Percentiles rank a stretch among this genome's conserved stretches.
These are phyloP conservation scores for Heterodera carotae DNA, from an alignment of 1,140 invertebrate species.

Conservation along the genomic window DNA sequence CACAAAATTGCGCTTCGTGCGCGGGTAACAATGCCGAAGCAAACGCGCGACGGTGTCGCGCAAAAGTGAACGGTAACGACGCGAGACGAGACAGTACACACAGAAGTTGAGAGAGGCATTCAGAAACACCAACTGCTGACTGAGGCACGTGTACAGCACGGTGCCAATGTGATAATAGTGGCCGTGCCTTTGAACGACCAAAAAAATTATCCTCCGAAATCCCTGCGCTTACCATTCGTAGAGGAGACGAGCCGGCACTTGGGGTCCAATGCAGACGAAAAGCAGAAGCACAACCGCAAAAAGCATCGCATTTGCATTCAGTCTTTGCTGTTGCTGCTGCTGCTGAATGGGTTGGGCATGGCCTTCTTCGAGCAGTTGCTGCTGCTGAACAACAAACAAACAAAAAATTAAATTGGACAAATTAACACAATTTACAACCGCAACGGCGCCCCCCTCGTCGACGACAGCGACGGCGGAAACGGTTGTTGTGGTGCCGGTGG, in stretches of 20 bases:
- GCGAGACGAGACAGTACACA: conserved; percentile 62
- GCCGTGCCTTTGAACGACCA: conserved; percentile 31
- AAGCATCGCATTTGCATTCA: conserved; percentile 65
- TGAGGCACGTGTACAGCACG: conserved; percentile 62
- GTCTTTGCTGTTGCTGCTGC: conserved; percentile 33
- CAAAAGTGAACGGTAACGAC: conserved; percentile 55
- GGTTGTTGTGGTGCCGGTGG: conserved; percentile 19
- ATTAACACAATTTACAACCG: conserved; percentile 23
- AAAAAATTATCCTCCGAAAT: not conserved
- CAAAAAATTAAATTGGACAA: not conserved
- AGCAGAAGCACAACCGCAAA: conserved; percentile 63
- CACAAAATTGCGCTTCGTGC: not conserved
- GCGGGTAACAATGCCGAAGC: not conserved
- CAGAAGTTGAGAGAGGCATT: conserved; percentile 65
- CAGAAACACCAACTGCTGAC: conserved; percentile 61
- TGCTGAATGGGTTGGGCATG: conserved; percentile 19
- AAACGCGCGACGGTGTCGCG: conserved; percentile 37
- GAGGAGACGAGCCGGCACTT: conserved; percentile 60
- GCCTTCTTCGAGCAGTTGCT: conserved; percentile 25
- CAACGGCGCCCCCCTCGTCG: conserved; percentile 17
- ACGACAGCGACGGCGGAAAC: not conserved
- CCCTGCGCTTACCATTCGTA: conserved; percentile 47
- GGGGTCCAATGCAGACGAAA: conserved; percentile 63
- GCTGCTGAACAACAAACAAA: not conserved
- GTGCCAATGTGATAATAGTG: conserved; percentile 55